A percentile compares a stretch with the other conserved stretches of the same genome.
These are phyloP conservation scores for Ceratosolen fusciceps DNA, from an alignment of 1,140 invertebrate genomes.

Conservation along the genomic window DNA sequence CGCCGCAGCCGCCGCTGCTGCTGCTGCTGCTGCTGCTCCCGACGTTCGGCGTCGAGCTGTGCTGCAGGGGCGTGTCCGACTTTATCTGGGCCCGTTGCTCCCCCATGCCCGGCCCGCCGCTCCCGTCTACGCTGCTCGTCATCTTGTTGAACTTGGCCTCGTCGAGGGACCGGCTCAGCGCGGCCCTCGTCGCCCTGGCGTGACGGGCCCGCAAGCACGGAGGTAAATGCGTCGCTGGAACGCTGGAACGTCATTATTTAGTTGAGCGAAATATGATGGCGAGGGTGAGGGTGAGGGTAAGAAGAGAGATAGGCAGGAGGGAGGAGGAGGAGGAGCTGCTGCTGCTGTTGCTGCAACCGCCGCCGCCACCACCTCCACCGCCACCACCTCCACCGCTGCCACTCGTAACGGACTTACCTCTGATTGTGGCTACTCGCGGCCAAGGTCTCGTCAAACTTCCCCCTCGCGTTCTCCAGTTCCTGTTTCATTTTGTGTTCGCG, in stretches of 20 bases:
- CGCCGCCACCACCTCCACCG: no score
- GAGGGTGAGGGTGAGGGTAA: no score
- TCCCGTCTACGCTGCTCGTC: conserved; percentile 60
- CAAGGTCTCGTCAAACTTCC: conserved; percentile 61
- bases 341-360: no score
- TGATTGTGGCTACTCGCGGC: conserved; percentile 32
- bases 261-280: no score
- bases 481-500: conserved; percentile 71
- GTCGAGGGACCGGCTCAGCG: conserved; percentile 81
- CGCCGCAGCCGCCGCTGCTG: no score
- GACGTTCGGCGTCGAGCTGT: conserved; percentile 67
- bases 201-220: conserved; percentile 72
- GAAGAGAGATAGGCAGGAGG: no score
- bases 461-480: conserved; percentile 68
- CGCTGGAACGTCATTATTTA: conserved; percentile 41
- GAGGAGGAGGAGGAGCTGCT: no score
- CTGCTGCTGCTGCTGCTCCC: no score
- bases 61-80: conserved; percentile 63
- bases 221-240: conserved; percentile 63
- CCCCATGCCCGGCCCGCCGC: conserved; percentile 51
- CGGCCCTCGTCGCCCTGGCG: conserved; percentile 73
- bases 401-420: no score
- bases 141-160: conserved; percentile 70
- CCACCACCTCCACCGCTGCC: no score
- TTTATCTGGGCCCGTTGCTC: conserved; percentile 50